phyloP scores from a whole-genome alignment of 2,113 vertebrate genomes.

The Neodon shergylaensis region DNA sequence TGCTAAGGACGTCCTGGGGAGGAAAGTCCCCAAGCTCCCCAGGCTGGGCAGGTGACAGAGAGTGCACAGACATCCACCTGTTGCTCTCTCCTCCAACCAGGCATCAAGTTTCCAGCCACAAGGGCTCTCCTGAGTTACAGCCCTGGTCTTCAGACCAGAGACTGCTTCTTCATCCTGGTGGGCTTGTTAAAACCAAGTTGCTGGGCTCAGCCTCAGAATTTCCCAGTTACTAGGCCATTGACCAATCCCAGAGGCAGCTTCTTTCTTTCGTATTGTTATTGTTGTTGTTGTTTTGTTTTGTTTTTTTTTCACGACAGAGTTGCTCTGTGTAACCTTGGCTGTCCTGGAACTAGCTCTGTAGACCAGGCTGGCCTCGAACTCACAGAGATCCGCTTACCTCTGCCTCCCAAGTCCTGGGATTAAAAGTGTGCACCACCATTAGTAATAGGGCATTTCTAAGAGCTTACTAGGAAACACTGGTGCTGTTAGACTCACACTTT shows the following conservation, averaged over 20 bases:
- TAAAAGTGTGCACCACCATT: not conserved
- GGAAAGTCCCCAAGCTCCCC: not conserved
- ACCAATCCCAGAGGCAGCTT: not conserved
- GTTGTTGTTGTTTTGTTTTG: not conserved
- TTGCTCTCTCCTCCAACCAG: not conserved
- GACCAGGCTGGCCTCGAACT: not conserved
- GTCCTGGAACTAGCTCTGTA: not conserved
- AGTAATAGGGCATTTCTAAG: not conserved
- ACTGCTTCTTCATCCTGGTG: not conserved
- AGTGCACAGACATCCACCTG: not conserved
- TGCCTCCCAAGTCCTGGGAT: not conserved
- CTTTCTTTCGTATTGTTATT: not conserved
- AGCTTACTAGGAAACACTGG: not conserved
- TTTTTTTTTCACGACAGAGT: not conserved
- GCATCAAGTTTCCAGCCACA: not conserved
- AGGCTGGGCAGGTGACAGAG: not conserved
- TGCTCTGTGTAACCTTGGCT: not conserved
- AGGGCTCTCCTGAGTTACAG: not conserved
- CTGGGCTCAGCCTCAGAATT: not conserved
- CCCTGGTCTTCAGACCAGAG: not conserved
- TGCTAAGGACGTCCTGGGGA: not conserved
- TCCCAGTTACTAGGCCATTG: not conserved
- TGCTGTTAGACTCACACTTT: not conserved
- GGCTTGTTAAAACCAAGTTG: not conserved
- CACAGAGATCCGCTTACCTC: not conserved